Evolutionary conservation across 2,113 vertebrate genomes (phyloP).

Genomic region (Eulacestoma nigropectus): DNA sequence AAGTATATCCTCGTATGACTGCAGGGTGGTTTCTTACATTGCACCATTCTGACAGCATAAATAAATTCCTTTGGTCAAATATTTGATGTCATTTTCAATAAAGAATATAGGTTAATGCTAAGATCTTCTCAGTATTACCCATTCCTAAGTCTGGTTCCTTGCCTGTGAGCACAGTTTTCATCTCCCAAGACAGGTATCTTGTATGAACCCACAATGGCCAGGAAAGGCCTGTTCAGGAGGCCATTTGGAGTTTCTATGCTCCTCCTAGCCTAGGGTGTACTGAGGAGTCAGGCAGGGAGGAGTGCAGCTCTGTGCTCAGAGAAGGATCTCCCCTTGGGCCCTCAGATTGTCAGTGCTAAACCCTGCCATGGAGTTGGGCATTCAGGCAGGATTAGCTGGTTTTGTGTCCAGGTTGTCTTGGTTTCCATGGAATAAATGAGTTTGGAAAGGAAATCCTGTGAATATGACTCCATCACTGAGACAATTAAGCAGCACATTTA

Average conservation of each 20-base stretch:
- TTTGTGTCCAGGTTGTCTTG: not conserved
- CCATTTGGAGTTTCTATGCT: not conserved
- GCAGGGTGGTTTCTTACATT: not conserved
- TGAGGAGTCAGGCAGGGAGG: not conserved
- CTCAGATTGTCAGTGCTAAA: not conserved
- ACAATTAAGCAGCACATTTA: not conserved
- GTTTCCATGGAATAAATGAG: not conserved
- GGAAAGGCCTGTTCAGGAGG: not conserved
- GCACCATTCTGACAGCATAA: not conserved
- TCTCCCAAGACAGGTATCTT: rapidly evolving
- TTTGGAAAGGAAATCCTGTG: not conserved
- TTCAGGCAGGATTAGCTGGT: not conserved
- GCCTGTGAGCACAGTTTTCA: not conserved
- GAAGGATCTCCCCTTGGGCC: not conserved
- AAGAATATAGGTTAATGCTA: not conserved
- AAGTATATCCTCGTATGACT: not conserved
- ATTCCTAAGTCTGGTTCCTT: not conserved
- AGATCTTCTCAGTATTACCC: not conserved
- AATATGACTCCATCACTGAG: not conserved
- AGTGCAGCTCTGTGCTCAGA: not conserved
- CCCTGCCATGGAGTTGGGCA: not conserved
- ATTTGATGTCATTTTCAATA: not conserved
- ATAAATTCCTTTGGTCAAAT: not conserved
- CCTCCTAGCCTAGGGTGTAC: no score
- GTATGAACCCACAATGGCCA: not conserved